A percentile compares a stretch with the other conserved stretches of the same genome.
Evolutionary conservation across 2,113 vertebrate genomes (phyloP).

Genomic region (Dipodomys spectabilis): DNA sequence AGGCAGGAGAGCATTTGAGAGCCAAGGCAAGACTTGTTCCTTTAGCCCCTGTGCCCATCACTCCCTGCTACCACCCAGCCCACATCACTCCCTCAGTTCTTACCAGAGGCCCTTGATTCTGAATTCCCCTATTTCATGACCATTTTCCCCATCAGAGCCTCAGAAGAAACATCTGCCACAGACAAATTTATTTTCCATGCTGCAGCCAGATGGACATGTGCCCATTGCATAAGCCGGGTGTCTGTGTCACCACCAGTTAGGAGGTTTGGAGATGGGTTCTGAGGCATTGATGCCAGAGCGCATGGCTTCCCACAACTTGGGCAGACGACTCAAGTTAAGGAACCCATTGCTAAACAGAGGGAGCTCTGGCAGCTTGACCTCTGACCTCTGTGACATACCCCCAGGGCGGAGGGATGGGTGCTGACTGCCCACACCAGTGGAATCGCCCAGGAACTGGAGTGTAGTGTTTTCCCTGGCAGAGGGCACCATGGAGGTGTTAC

Average conservation of each 20-base stretch:
- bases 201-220: not conserved
- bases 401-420: fast-evolving
- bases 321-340: constrained; percentile 63
- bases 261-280: constrained; percentile 13
- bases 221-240: fast-evolving
- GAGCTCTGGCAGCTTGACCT: constrained; percentile 56
- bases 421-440: not conserved
- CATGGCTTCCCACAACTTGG: constrained; percentile 75
- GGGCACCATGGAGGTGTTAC: not conserved
- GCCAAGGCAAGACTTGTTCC: not conserved
- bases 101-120: not conserved
- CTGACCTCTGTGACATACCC: not conserved
- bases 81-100: not conserved
- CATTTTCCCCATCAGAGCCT: not conserved
- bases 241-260: constrained; percentile 67
- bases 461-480: not conserved
- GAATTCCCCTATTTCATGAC: not conserved
- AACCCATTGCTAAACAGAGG: constrained; percentile 55
- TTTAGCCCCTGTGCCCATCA: no score
- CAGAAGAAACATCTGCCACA: constrained; percentile 25
- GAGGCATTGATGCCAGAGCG: not conserved
- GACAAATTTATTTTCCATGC: constrained; percentile 68
- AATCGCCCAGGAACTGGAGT: not conserved
- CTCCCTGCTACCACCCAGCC: not conserved
- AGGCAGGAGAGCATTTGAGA: not conserved